phyloP scores from a whole-genome alignment of 2,888 invertebrate species.

The Parapristionchus giblindavisi region DNA sequence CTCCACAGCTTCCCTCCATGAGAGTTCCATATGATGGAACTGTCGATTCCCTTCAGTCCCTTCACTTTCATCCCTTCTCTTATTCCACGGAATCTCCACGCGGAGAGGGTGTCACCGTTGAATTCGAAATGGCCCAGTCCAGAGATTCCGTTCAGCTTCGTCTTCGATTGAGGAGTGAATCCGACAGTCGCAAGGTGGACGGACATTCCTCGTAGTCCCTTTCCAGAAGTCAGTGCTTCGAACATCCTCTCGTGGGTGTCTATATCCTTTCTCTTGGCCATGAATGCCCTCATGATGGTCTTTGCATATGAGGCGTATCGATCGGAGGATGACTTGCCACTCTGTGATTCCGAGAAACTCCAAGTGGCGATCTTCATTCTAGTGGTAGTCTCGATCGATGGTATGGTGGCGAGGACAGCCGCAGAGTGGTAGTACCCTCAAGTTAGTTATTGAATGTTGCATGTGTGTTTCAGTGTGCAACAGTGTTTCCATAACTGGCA shows the following conservation, averaged over 20 bases:
- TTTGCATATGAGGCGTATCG: not conserved
- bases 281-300: constrained; percentile 8
- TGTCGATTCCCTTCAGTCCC: not conserved
- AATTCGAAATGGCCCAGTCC: not conserved
- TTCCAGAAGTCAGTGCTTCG: not conserved
- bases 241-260: not conserved
- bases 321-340: constrained; percentile 9
- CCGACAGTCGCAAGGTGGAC: constrained; percentile 10
- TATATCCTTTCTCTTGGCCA: constrained; percentile 13
- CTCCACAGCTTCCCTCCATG: constrained; percentile 5
- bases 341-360: constrained; percentile 5
- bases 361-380: not conserved
- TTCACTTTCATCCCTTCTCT: not conserved
- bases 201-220: constrained; percentile 4
- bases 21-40: not conserved
- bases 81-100: constrained; percentile 14
- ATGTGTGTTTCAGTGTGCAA: too few species aligned
- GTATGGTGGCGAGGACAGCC: not conserved
- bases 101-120: not conserved
- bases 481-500: too few species aligned
- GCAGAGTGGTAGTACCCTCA: constrained; percentile 6
- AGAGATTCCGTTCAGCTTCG: not conserved
- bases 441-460: not conserved
- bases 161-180: not conserved
- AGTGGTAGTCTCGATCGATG: not conserved